A percentile compares a stretch with the other conserved stretches of the same genome.
These are phyloP conservation scores for Epinotia brunnichana DNA, from an alignment of 2,888 invertebrate genomes.

Conservation along the genomic window DNA sequence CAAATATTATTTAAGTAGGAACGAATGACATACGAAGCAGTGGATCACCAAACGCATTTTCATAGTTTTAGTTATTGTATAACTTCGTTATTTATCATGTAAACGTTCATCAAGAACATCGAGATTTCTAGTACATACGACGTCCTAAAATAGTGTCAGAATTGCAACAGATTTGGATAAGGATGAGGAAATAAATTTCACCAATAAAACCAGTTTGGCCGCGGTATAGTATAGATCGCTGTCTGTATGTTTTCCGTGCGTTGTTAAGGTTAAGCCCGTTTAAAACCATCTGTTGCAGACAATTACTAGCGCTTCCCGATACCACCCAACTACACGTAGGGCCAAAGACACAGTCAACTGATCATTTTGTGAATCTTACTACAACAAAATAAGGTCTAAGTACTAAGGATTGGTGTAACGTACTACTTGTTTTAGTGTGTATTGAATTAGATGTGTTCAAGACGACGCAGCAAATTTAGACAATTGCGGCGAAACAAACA, in stretches of 20 bases:
- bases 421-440: background rate
- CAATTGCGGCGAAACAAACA: background rate
- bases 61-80: no score
- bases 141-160: background rate
- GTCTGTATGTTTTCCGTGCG: background rate
- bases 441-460: background rate
- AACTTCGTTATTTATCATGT: no score
- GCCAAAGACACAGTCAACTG: background rate
- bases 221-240: background rate
- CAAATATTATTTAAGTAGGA: no score
- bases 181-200: background rate
- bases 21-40: no score
- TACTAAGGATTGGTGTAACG: background rate
- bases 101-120: no score
- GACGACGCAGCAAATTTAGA: background rate
- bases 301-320: conserved; percentile 26
- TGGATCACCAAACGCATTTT: no score
- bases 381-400: background rate
- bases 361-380: background rate
- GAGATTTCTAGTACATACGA: no score
- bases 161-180: background rate
- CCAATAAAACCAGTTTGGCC: conserved; percentile 21
- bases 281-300: conserved; percentile 36
- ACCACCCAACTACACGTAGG: background rate
- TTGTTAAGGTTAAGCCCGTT: conserved; percentile 25